Evolutionary conservation across 2,888 invertebrate species (phyloP), one percentile per base, ranked within the genome.

Genomic region (Nomada lathburiana): DNA sequence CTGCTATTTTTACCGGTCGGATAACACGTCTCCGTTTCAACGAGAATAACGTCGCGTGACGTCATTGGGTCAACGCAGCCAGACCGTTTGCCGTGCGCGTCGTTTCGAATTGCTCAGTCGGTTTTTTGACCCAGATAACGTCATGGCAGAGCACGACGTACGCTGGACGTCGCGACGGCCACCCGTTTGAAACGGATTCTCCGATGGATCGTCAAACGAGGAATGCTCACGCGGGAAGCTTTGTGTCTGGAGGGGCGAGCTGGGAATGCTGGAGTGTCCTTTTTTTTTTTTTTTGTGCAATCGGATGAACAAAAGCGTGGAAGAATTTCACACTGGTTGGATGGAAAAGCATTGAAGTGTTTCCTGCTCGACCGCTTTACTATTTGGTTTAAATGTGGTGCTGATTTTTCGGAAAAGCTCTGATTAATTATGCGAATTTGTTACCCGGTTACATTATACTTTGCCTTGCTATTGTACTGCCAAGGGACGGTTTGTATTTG

Each of bases 31-130:
- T 44, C 85, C 88, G 86, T 86, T 88, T 86, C 80, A 87, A 88
- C 87, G 67, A 85, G 86, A 91, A 91, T 91, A 91, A 90, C 86
- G 76, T 90, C 84, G 87, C 88, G 86, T 91, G 91, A 91, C 92
- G 91, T 91, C 91, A 91, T 86, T 20, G 29, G 20, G 80, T 23
- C 80, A 75, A 59, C 83, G 88, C 87, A 88, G 89, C 88, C 86
- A 84, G 85, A 85, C 87, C 71, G 89, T 89, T 88, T 86, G 87
- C 86, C 89, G 89, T 87, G 88, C 83, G 85, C 85, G 86, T 88
- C 86, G 87, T 89, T 91, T 90, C 85, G 76, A 86, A 89, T 88
- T 84, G 86, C 82, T 86, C 88, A 86, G 89, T 89, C 90, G 87
- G 91, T 91, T 91, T 89, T 90, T 91, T 89, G 90, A 91, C 91